phyloP scores from a whole-genome alignment of 2,113 vertebrate genomes.

The Leptodactylus fuscus region DNA sequence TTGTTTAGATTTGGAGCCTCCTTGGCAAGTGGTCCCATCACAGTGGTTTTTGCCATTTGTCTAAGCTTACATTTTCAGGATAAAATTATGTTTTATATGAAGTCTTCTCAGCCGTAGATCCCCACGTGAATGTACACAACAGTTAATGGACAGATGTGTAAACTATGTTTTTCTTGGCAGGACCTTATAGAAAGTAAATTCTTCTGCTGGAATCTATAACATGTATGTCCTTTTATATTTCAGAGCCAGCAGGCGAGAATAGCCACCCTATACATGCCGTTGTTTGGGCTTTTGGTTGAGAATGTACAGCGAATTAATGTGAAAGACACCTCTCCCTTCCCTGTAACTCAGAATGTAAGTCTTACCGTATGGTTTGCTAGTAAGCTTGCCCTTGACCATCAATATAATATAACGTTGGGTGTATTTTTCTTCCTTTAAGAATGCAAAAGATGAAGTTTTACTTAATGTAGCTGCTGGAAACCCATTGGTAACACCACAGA shows the following conservation, averaged over 20 bases:
- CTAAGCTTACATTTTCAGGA: neutral
- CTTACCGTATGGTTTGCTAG: neutral
- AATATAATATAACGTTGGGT: neutral
- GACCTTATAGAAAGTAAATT: neutral
- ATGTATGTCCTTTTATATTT: slow-evolving; percentile 61
- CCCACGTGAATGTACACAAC: neutral
- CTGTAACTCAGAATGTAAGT: slow-evolving; percentile 84
- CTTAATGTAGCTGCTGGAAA: slow-evolving; percentile 71
- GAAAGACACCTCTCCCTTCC: slow-evolving; percentile 86
- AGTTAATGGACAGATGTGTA: neutral
- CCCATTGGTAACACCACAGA: slow-evolving; percentile 86
- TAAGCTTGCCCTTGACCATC: neutral
- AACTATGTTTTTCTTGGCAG: neutral
- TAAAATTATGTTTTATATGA: neutral
- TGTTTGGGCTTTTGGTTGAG: slow-evolving; percentile 94
- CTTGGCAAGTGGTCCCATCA: neutral
- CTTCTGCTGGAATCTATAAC: neutral
- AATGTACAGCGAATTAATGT: slow-evolving; percentile 96
- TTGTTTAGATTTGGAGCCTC: neutral
- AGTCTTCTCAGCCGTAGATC: neutral
- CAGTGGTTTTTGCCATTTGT: neutral
- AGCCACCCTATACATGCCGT: slow-evolving; percentile 93
- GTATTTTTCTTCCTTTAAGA: slow-evolving; percentile 70
- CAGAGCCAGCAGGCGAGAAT: slow-evolving; percentile 95
- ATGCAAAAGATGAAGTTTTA: slow-evolving; percentile 83